These are phyloP conservation scores for Myopa testacea DNA, from an alignment of 2,888 invertebrate species.

Conservation along the genomic window DNA sequence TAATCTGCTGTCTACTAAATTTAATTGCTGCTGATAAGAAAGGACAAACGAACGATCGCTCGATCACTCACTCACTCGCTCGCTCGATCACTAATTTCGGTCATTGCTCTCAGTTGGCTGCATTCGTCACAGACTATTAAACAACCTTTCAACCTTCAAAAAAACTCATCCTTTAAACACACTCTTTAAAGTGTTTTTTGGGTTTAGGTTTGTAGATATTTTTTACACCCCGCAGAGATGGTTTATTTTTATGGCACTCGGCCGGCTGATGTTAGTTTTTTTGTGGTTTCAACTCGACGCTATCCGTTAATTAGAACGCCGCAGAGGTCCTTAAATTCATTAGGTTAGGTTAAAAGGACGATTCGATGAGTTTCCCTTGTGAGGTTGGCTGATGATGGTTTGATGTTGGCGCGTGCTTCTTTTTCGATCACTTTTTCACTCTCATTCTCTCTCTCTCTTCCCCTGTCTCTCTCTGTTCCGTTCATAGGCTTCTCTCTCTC, in stretches of 20 bases:
- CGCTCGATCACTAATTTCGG: background rate
- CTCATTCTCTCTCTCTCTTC: too few relatives aligned
- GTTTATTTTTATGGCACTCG: background rate
- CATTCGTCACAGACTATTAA: background rate
- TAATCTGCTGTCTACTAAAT: conserved; percentile 1
- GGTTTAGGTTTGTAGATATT: background rate
- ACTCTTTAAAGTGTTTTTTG: background rate
- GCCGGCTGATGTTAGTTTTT: background rate
- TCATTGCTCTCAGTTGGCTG: background rate
- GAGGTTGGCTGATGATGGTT: background rate
- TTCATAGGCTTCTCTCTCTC: too few relatives aligned
- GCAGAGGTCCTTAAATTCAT: background rate
- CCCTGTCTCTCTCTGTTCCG: background rate
- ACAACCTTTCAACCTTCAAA: background rate
- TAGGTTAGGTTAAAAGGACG: background rate
- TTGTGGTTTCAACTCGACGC: background rate
- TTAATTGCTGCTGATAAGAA: background rate
- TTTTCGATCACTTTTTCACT: background rate
- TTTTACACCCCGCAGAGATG: background rate
- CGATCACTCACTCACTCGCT: background rate
- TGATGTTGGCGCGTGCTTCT: background rate
- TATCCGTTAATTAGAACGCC: background rate
- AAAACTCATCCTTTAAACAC: background rate
- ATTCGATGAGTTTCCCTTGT: too few relatives aligned
- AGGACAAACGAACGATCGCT: too few relatives aligned